Evolutionary conservation across 2,888 invertebrate genomes (phyloP).

Genomic region (Eurois occulta): DNA sequence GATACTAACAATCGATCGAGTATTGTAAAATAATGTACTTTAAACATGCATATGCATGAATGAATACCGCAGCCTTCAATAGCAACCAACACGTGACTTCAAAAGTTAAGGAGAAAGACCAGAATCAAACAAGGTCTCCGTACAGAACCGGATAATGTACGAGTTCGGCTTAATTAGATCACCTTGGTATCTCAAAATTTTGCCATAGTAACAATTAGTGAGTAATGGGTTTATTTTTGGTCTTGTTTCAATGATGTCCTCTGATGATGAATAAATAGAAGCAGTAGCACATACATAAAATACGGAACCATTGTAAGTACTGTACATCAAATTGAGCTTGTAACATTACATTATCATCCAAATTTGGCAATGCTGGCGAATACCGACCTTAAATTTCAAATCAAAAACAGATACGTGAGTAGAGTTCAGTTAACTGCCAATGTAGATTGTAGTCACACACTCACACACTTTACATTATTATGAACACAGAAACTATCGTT

Average conservation of each 20-base stretch:
- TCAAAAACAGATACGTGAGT: constrained; percentile 46
- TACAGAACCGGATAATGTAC: constrained; percentile 36
- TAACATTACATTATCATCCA: constrained; percentile 37
- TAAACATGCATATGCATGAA: constrained; percentile 53
- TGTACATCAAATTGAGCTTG: constrained; percentile 20
- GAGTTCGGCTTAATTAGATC: constrained; percentile 38
- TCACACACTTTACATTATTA: constrained; percentile 47
- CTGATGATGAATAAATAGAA: constrained; percentile 57
- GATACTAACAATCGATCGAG: constrained; percentile 51
- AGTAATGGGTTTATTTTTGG: constrained; percentile 10
- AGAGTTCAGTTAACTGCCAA: constrained; percentile 27
- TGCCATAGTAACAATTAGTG: constrained; percentile 52
- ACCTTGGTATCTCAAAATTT: constrained; percentile 55
- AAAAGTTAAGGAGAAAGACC: constrained; percentile 40
- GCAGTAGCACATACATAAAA: constrained; percentile 45
- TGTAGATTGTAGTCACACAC: constrained; percentile 34
- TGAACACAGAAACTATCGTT: constrained; percentile 52
- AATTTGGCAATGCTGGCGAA: constrained; percentile 50
- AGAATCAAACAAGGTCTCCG: constrained; percentile 44
- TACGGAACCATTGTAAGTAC: constrained; percentile 29
- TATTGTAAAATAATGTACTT: constrained; percentile 55
- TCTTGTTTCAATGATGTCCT: constrained; percentile 35
- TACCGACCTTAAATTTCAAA: constrained; percentile 64
- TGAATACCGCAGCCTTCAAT: constrained; percentile 43
- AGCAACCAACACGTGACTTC: constrained; percentile 49